These are phyloP conservation scores for Andrena minutula DNA, from an alignment of 2,888 invertebrate species.

Conservation along the genomic window DNA sequence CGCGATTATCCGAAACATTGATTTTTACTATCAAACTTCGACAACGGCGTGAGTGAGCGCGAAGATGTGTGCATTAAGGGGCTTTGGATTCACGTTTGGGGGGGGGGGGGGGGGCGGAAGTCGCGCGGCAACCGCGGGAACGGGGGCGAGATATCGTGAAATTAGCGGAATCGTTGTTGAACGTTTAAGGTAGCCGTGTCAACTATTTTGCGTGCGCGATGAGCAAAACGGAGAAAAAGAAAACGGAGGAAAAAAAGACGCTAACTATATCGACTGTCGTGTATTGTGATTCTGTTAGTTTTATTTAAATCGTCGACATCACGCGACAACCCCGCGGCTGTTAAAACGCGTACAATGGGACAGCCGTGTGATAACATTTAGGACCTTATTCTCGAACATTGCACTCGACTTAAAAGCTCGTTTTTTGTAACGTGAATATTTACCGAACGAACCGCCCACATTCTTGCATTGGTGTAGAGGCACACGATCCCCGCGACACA, in stretches of 20 bases:
- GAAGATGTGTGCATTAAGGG: no score
- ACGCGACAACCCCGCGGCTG: slow-evolving; percentile 25
- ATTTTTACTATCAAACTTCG: slow-evolving; percentile 48
- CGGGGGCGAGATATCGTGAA: slow-evolving; percentile 43
- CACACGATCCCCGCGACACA: slow-evolving; percentile 5
- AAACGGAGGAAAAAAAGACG: slow-evolving; percentile 19
- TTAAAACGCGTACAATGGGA: slow-evolving; percentile 27
- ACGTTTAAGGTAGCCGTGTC: slow-evolving; percentile 55
- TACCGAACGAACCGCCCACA: slow-evolving; percentile 64
- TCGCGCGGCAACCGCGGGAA: slow-evolving; percentile 32
- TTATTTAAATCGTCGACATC: slow-evolving; percentile 51
- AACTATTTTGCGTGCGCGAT: slow-evolving; percentile 52
- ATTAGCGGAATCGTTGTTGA: slow-evolving; percentile 61
- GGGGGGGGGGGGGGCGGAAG: background rate
- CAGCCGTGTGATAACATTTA: slow-evolving; percentile 42
- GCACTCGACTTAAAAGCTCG: slow-evolving; percentile 57
- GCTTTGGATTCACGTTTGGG: no score
- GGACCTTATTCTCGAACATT: slow-evolving; percentile 57
- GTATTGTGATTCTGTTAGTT: slow-evolving; percentile 58
- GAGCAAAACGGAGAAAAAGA: background rate
- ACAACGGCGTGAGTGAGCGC: background rate
- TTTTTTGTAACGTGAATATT: slow-evolving; percentile 58
- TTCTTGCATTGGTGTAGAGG: slow-evolving; percentile 29
- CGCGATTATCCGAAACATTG: slow-evolving; percentile 27
- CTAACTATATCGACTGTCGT: slow-evolving; percentile 55